Evolutionary conservation across 2,888 invertebrate species (phyloP), one percentile per base, ranked within the genome.

Genomic region (Hypena proboscidalis): DNA sequence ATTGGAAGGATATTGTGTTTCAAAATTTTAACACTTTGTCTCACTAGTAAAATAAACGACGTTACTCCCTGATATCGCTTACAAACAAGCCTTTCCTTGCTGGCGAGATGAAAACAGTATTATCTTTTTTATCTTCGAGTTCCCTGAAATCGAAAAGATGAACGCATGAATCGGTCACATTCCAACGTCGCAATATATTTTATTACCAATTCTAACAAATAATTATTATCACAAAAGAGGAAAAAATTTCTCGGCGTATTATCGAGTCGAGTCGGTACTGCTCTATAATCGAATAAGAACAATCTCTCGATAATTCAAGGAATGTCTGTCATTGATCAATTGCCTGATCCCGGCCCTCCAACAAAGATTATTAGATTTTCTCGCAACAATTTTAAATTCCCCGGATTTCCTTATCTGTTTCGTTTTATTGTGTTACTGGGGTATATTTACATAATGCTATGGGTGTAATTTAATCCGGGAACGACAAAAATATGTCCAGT

Each of bases 291-390:
- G 34, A 65, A 64, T 64, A 40, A 64, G 66, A 61, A 43, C 58
- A 68, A 80, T 79, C 70, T 70, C 65, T 60, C 68, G 57, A 69
- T 78, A 76, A 74, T 72, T 70, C 70, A 60, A 68, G 45, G 62
- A 65, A 73, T 73, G 58, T 53, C 64, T 66, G 74, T 69, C 78
- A 76, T 67, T 75, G 74, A 77, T 77, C 74, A 78, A 79, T 80
- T 75, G 79, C 52, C 72, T 75, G 74, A 73, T 69, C 68, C 67
- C 53, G 67, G 48, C 66, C 67, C 56, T 57, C 49, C 46, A 54
- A 46, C 60, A 38, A 52, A 49, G 71, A 75, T 80, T 80, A 80
- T 81, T 79, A 73, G 70, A 79, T 81, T 80, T 71, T 48, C 67
- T 64, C 65, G 60, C 57, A 69, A 73, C 65, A 70, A 72, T 77